These are phyloP conservation scores for Argyresthia albistria DNA, from an alignment of 2,888 invertebrate genomes.

Conservation along the genomic window DNA sequence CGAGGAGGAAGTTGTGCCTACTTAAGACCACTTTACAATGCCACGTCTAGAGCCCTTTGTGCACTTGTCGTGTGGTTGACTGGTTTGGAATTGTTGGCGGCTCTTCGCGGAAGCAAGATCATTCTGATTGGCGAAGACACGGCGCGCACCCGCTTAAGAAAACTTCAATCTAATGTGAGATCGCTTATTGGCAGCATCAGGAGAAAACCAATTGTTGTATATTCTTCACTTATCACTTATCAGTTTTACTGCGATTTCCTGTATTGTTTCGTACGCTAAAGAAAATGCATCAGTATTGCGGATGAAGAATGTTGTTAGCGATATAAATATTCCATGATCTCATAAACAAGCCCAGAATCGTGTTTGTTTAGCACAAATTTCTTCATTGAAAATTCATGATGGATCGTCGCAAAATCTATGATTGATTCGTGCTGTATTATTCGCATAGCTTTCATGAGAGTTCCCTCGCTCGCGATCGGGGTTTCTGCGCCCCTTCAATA, in stretches of 20 bases:
- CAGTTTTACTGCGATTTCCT: too few relatives aligned
- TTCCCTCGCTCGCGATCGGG: constrained; percentile 51
- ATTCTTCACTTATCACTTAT: too few relatives aligned
- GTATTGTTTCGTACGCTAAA: too few relatives aligned
- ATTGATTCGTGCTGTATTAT: constrained; percentile 70
- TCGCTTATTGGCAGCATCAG: constrained; percentile 38
- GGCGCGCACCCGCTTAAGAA: constrained; percentile 20
- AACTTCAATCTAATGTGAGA: constrained; percentile 47
- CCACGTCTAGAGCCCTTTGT: constrained; percentile 42
- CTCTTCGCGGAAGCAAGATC: constrained; percentile 53
- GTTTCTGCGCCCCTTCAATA: constrained; percentile 53
- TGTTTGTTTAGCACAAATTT: constrained; percentile 26
- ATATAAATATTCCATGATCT: too few relatives aligned
- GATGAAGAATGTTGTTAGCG: too few relatives aligned
- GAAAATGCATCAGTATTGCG: too few relatives aligned
- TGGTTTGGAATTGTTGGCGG: constrained; percentile 31
- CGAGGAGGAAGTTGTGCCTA: constrained; percentile 27
- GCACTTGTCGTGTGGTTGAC: constrained; percentile 35
- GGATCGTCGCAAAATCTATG: constrained; percentile 68
- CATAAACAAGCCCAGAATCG: constrained; percentile 15
- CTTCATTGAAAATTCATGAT: constrained; percentile 65
- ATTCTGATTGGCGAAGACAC: constrained; percentile 41
- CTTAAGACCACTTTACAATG: constrained; percentile 41
- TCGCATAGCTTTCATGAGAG: constrained; percentile 58
- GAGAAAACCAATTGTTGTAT: constrained; percentile 16